phyloP scores from a whole-genome alignment of 2,888 invertebrate genomes.

The Gisinianus flammeolus region DNA sequence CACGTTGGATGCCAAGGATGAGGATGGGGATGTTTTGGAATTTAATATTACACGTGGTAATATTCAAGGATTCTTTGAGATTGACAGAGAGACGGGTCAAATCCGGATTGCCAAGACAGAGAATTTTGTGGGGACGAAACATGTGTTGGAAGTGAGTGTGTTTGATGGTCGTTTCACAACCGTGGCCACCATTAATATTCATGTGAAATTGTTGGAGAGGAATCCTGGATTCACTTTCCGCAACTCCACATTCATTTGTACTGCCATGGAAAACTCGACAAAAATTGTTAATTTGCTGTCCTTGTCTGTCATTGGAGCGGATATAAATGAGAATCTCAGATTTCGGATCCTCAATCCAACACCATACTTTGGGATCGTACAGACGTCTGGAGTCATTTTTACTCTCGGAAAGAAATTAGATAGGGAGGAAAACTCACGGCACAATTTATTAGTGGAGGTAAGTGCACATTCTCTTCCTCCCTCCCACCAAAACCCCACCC shows the following conservation, averaged over 20 bases:
- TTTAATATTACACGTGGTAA: conserved; percentile 88
- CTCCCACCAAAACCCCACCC: no score
- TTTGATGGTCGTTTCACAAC: conserved; percentile 84
- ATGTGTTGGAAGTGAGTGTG: conserved; percentile 78
- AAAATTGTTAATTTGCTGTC: conserved; percentile 80
- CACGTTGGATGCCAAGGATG: conserved; percentile 53
- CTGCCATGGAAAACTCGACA: conserved; percentile 83
- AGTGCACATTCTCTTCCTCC: conserved; percentile 54
- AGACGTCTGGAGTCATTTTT: conserved; percentile 87
- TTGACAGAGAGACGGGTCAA: conserved; percentile 72
- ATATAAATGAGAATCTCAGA: conserved; percentile 83
- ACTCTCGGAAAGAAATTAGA: conserved; percentile 85
- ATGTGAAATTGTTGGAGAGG: conserved; percentile 70
- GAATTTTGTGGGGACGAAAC: conserved; percentile 67
- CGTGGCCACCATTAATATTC: conserved; percentile 73
- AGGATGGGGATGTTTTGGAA: conserved; percentile 63
- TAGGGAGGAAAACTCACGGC: conserved; percentile 79
- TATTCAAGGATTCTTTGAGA: conserved; percentile 72
- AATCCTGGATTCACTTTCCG: conserved; percentile 83
- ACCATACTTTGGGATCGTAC: conserved; percentile 82
- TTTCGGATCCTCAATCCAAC: conserved; percentile 87
- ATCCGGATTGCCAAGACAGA: conserved; percentile 72
- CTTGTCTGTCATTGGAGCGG: conserved; percentile 85
- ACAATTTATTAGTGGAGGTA: conserved; percentile 85
- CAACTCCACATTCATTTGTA: conserved; percentile 77